Evolutionary conservation across 2,113 vertebrate genomes (phyloP).

Genomic region (Barnardius zonarius): DNA sequence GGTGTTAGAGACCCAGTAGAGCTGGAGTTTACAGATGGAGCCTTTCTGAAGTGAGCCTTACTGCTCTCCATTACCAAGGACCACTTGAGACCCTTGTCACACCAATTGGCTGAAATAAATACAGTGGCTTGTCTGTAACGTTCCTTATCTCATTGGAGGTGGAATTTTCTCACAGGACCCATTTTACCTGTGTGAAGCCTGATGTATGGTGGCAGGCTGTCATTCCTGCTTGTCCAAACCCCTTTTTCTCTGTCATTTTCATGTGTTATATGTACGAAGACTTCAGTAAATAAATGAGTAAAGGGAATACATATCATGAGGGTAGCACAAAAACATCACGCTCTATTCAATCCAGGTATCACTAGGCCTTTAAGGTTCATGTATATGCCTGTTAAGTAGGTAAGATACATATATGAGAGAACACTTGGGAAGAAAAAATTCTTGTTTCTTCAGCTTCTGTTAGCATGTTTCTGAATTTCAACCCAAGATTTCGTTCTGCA

Average conservation of each 20-base stretch:
- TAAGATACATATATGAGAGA: not conserved
- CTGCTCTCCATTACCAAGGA: not conserved
- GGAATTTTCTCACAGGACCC: not conserved
- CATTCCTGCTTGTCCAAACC: not conserved
- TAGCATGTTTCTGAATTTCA: not conserved
- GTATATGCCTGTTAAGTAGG: not conserved
- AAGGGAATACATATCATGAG: not conserved
- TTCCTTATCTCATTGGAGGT: not conserved
- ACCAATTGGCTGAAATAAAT: not conserved
- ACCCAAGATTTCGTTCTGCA: not conserved
- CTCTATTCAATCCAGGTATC: not conserved
- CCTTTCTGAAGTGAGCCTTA: not conserved
- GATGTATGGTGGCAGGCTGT: not conserved
- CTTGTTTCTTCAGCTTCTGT: not conserved
- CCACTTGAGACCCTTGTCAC: rapidly evolving
- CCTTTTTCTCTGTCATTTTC: not conserved
- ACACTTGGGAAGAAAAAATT: not conserved
- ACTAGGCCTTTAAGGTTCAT: not conserved
- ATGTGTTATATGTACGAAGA: not conserved
- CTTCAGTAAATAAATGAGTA: not conserved
- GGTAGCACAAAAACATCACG: not conserved
- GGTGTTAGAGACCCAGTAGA: not conserved
- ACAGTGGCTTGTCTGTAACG: not conserved
- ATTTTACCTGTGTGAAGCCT: not conserved
- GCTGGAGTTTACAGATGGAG: not conserved